Base-by-base conservation (phyloP, 2,797 vertebrate species). In the Psittacula derbiana region DNA sequence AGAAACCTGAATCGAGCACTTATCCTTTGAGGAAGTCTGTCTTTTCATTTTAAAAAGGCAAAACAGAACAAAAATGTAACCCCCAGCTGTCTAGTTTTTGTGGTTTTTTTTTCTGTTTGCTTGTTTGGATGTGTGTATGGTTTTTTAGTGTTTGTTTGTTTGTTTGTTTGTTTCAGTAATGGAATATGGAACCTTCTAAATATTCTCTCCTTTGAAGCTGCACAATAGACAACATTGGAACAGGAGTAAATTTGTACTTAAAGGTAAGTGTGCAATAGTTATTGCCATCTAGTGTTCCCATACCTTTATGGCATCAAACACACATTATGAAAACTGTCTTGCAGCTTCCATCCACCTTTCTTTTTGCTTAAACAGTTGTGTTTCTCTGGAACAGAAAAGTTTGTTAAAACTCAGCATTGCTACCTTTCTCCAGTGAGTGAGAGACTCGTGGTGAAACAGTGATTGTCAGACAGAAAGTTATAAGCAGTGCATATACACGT, bases 271-370 rank as follows among this genome's bases (percentile, higher is more conserved):
- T 49, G 36, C 30, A 70, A 78, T 53, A 47, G 33, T 92, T 96
- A 87, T 96, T 96, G 96, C 94, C 93, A 97, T 89, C 96, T 97
- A 95, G 96, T 76, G 95, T 97, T 95, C 55, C 71, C 28, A 23
- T 73, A 75, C 24, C 64, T 92, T 92, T 90, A 95, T 91, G 85
- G 67, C 94, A 96, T 55, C 67, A 46, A 75, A 86, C 36, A 31
- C n/a, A 44, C 30, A 18, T 41, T 38, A 62, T 28, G 16, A 28
- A 31, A 92, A 60, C 27, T 16, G 28, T 47, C 64, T 80, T 55
- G 64, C 36, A 66, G 36, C 49, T 82, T 92, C 65, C 27, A 33
- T 64, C 13, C 14, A 6, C 50, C 28, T 36, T 76, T 76, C 17
- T 69, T 82, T 80, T 79, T 67, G 12, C 38, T 75, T 64, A 55